Conservation (phyloP, 2,888 invertebrate genomes). For the Apamea monoglypha region DNA sequence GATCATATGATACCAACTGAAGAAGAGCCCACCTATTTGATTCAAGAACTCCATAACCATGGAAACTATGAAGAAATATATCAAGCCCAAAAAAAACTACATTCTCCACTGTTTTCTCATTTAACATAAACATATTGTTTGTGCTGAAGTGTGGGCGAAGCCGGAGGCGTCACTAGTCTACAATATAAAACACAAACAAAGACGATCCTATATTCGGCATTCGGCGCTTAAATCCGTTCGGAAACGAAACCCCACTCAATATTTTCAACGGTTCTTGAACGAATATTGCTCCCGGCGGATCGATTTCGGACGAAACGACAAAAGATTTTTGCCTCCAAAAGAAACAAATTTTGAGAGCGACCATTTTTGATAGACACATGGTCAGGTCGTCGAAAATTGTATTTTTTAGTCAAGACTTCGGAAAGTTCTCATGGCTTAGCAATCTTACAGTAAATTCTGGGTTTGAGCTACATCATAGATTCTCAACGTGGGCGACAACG, state of each 20-base stretch:
- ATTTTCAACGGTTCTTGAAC: conserved; percentile 80
- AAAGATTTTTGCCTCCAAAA: conserved; percentile 75
- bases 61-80: neutral
- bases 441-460: neutral
- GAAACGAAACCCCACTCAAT: conserved; percentile 76
- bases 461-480: neutral
- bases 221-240: conserved; percentile 70
- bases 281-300: conserved; percentile 79
- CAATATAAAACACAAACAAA: conserved; percentile 62
- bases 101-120: neutral
- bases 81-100: neutral
- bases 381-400: neutral
- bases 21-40: neutral
- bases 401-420: neutral
- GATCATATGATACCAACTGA: neutral
- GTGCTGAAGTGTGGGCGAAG: conserved; percentile 4
- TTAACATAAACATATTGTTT: conserved; percentile 1
- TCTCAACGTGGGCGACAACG: neutral
- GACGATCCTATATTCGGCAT: conserved; percentile 45
- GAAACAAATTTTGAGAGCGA: conserved; percentile 67
- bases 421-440: neutral
- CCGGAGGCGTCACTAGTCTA: conserved; percentile 22
- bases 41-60: neutral
- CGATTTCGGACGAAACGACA: conserved; percentile 72
- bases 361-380: conserved; percentile 62